Conservation (phyloP, 2,888 invertebrate genomes). For the Lysandra bellargus region DNA sequence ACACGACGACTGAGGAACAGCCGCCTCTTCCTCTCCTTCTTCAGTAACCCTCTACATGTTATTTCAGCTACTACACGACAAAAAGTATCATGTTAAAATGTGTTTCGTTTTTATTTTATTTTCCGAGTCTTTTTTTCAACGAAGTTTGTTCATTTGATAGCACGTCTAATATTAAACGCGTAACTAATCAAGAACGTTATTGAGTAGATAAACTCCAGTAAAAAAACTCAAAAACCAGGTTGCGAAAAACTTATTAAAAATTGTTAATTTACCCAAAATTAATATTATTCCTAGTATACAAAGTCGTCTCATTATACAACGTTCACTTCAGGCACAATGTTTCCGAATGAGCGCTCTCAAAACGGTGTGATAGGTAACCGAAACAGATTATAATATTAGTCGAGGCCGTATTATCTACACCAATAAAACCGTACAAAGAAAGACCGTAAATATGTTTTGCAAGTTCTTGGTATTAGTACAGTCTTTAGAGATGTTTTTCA, state of each 20-base stretch:
- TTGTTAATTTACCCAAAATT: constrained; percentile 32
- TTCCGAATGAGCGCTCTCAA: constrained; percentile 27
- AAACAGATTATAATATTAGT: constrained; percentile 20
- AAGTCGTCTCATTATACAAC: constrained; percentile 20
- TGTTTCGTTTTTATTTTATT: constrained; percentile 9
- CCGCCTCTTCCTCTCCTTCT: constrained; percentile 46
- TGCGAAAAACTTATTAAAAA: not conserved
- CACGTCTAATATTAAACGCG: too few species aligned
- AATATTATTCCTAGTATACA: constrained; percentile 23
- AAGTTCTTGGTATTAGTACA: constrained; percentile 4
- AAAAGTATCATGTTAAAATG: constrained; percentile 33
- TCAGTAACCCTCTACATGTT: constrained; percentile 45
- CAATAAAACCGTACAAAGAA: constrained; percentile 2
- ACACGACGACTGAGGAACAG: constrained; percentile 70
- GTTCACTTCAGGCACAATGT: constrained; percentile 13
- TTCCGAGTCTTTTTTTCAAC: not conserved
- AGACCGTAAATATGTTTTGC: not conserved
- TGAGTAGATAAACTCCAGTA: not conserved
- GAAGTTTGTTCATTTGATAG: too few species aligned
- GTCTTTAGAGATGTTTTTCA: not conserved
- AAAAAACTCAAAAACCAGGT: not conserved
- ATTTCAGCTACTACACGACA: constrained; percentile 35
- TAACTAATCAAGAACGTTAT: too few species aligned
- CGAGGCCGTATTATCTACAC: constrained; percentile 27
- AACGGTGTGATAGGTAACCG: constrained; percentile 8